Base-by-base conservation (phyloP, 2,797 vertebrate genomes). In the Acestrorhynchus altus region DNA sequence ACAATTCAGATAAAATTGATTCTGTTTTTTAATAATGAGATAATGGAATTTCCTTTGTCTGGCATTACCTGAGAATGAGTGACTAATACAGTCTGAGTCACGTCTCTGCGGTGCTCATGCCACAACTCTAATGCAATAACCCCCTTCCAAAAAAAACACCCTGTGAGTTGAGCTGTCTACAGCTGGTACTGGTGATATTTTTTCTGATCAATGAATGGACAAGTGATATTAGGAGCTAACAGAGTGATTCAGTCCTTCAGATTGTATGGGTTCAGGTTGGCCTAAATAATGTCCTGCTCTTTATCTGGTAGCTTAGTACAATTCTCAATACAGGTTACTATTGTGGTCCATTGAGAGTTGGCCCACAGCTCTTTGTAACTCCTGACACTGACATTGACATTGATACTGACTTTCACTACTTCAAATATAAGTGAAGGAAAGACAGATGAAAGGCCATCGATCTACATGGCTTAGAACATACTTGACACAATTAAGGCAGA, bases 21-120 rank as follows among this genome's bases (percentile, higher is more conserved):
- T 78, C 72, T 77, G 79, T 83, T 82, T 83, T n/a, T 85, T 83
- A 85, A 85, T 82, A 81, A 77, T 59, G 70, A 51, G 67, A 64
- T 83, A 77, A 83, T 85, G 71, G 79, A 78, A 80, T 81, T 83
- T 76, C 79, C 49, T 72, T 74, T 64, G 64, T 26, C 70, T 73
- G 80, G 57, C 64, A 77, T 54, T 65, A 65, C 64, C 77, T 76
- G 76, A 61, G 70, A 85, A 79, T 83, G 83, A 82, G 77, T 78
- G 83, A 81, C 81, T 83, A 86, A 86, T 83, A 54, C 78, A 83
- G 76, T 83, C 80, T 79, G 59, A 61, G 46, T 63, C 74, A 75
- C 52, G 71, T 86, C 72, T 81, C 80, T 59, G 77, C 68, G 74
- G 82, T 69, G 68, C 74, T 79, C 78, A 65, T 69, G 71, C 72